Evolutionary conservation across 2,888 invertebrate genomes (phyloP).

Genomic region (Sisyra nigra): DNA sequence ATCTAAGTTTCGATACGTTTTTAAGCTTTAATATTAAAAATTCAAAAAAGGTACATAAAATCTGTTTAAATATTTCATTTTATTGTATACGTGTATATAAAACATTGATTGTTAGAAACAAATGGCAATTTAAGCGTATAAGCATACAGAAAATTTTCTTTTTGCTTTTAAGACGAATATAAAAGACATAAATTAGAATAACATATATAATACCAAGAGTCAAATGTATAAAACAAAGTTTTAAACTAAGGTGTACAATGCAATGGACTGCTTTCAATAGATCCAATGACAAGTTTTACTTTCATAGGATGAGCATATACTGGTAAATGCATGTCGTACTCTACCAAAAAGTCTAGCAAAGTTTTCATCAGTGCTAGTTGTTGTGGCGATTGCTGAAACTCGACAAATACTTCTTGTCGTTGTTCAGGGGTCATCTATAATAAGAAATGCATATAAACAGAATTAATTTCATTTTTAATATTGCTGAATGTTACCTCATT

Average conservation of each 20-base stretch:
- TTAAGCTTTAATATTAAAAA: no score
- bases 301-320: conserved; percentile 25
- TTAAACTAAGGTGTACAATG: background rate
- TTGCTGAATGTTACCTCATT: background rate
- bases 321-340: conserved; percentile 20
- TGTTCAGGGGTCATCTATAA: background rate
- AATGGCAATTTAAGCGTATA: no score
- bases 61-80: no score
- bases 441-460: background rate
- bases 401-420: background rate
- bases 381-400: conserved; percentile 12
- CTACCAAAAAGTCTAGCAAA: conserved; percentile 21
- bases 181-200: no score
- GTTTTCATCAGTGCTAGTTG: conserved; percentile 19
- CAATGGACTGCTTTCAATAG: conserved; percentile 20
- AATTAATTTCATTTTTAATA: background rate
- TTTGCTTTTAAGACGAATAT: no score
- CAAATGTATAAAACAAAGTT: no score
- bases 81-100: no score
- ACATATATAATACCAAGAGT: no score
- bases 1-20: no score
- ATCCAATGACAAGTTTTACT: conserved; percentile 19
- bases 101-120: no score
- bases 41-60: no score
- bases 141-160: no score